Conservation (phyloP, 2,888 invertebrate genomes). For the Steromphala cineraria region DNA sequence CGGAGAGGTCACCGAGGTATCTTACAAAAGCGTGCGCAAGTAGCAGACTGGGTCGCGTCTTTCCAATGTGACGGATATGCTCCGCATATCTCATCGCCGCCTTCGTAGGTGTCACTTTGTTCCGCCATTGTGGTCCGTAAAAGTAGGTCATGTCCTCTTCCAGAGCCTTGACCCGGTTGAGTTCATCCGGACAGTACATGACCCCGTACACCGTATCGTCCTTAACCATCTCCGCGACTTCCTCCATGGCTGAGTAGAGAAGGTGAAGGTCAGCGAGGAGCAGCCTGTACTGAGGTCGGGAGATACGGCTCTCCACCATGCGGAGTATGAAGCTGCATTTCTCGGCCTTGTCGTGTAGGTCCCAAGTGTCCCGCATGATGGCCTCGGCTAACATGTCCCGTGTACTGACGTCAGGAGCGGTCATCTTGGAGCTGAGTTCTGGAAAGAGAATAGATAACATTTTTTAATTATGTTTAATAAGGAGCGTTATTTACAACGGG, state of each 20-base stretch:
- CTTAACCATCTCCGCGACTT: constrained; percentile 29
- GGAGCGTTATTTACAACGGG: no score
- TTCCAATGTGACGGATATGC: constrained; percentile 29
- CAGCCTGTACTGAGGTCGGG: constrained; percentile 24
- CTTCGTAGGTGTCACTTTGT: constrained; percentile 25
- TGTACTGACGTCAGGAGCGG: no score
- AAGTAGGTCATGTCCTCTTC: constrained; percentile 46
- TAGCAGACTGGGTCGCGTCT: constrained; percentile 36
- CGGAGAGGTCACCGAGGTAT: constrained; percentile 55
- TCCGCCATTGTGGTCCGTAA: constrained; percentile 44
- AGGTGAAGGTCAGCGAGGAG: constrained; percentile 48
- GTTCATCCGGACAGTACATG: constrained; percentile 29
- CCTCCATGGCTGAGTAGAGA: constrained; percentile 49
- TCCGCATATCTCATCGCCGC: constrained; percentile 41
- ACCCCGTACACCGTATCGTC: constrained; percentile 32
- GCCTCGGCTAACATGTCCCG: constrained; percentile 13
- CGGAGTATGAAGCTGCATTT: constrained; percentile 26
- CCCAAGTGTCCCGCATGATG: constrained; percentile 25
- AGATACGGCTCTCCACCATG: constrained; percentile 29
- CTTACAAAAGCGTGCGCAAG: constrained; percentile 48
- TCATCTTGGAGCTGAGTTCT: no score
- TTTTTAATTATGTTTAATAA: no score
- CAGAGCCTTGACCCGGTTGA: constrained; percentile 38
- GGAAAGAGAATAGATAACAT: no score
- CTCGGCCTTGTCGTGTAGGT: constrained; percentile 35